Evolutionary conservation across 1,140 invertebrate species (phyloP), one percentile per base, ranked within the genome.

Genomic region (Battus philenor): DNA sequence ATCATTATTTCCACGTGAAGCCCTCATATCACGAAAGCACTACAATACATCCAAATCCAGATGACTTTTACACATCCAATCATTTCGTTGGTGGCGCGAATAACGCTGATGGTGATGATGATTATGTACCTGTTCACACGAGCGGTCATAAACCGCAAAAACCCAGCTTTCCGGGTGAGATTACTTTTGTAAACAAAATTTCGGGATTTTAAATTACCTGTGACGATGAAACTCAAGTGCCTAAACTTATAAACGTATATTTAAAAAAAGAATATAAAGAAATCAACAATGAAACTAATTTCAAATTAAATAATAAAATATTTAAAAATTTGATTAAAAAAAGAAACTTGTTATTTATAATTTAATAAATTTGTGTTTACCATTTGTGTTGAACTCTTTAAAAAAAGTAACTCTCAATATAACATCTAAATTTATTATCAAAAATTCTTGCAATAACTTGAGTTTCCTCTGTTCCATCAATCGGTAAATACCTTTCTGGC

Each of bases 101-200:
- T 47, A 65, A 54, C 50, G 56, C 51, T n/a, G 59, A 61, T 24
- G 67, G 75, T 68, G 66, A 52, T 76, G 71, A 82, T 81, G 79
- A 72, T 80, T 81, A 82, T 79, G 68, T 73, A 43, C 75, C 70
- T 22, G 61, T 77, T 39, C 58, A 68, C 43, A 73, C 63, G n/a
- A 68, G 65, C 49, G 66, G 53, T 55, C 64, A 73, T 57, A 75
- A 68, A 47, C 79, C 77, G 43, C 60, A 57, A 50, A 70, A 69
- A 44, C 80, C 82, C 52, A 85, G 78, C 59, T 84, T 69, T 61
- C 75, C 83, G 54, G 83, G 86, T 86, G 82, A 87, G 77, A 78
- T 66, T 53, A 46, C 45, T 60, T 50, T 33, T 51, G 31, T 44
- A 30, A 33, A 50, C 34, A 36, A 56, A 43, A 33, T 47, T 46